Evolutionary conservation across 2,113 vertebrate species (phyloP), one percentile per base, ranked within the genome.

Genomic region (Colaptes auratus): DNA sequence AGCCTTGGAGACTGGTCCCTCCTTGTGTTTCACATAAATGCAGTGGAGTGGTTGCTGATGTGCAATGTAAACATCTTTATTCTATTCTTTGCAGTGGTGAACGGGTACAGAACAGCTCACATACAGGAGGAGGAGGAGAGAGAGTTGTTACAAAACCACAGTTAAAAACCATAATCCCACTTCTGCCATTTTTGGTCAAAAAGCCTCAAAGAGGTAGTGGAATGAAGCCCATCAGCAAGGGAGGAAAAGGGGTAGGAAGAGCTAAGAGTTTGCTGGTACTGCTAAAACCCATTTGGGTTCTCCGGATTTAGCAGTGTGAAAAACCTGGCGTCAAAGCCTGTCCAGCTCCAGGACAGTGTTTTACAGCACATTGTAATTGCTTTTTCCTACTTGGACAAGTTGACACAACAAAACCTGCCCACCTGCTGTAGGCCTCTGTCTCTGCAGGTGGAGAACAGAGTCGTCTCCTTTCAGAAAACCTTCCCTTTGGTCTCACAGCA

Each of bases 341-440:
- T 25, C 20, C 23, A 58, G 35, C 67, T 90, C 65, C 69, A 48
- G 79, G 35, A 89, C 28, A 35, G 65, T 80, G 88, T 91, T 89
- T 85, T 72, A 90, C 56, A 75, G 58, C 63, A 67, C 9, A 35
- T 89, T 94, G 76, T 92, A 74, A 92, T 95, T 91, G 96, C 65
- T 66, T 77, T 90, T 88, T 56, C 65, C 24, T 9, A 33, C 87
- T 88, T 2, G 0, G 9, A n/a, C 2, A 11, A 92, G 90, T 95
- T 93, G 90, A 93, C 83, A 71, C 48, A 89, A 89, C 89, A 96
- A 92, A 95, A 69, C 88, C 35, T 69, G 76, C 30, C 65, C 83
- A 74, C 82, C 88, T 95, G 83, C 70, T 83, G 23, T 52, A 81
- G 95, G 88, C 50, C 90, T 70, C 88, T 86, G 82, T 88, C 48